A percentile compares a stretch with the other conserved stretches of the same genome.
phyloP scores from a whole-genome alignment of 2,113 vertebrate species.

The Phyllostomus discolor region DNA sequence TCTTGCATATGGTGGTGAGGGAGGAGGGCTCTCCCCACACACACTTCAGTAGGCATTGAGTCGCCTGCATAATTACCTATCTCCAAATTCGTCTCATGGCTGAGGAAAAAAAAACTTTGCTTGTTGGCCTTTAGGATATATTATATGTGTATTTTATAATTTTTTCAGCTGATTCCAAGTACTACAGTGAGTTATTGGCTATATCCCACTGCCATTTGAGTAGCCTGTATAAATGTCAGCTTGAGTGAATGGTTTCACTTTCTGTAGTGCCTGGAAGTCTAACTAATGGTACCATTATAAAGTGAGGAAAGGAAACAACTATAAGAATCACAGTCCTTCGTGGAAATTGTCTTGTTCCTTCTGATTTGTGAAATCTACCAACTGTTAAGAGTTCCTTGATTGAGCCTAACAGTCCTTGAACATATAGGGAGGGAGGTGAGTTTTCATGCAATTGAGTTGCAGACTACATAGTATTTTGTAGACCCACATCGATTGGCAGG shows the following conservation, averaged over 20 bases:
- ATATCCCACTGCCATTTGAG: slow-evolving; percentile 58
- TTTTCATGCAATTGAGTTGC: slow-evolving; percentile 12
- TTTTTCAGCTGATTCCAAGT: not conserved
- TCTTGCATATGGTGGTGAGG: not conserved
- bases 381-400: slow-evolving; percentile 52
- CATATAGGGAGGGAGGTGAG: not conserved
- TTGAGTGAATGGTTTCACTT: slow-evolving; percentile 60
- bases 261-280: slow-evolving; percentile 48
- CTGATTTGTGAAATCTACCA: slow-evolving; percentile 68
- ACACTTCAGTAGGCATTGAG: not conserved
- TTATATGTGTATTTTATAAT: not conserved
- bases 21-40: not conserved
- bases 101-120: not conserved
- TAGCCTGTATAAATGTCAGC: slow-evolving; percentile 64
- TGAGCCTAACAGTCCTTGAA: slow-evolving; percentile 61
- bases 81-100: not conserved
- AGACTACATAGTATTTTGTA: slow-evolving; percentile 22
- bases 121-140: not conserved
- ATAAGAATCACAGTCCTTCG: slow-evolving; percentile 43
- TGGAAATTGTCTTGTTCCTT: slow-evolving; percentile 68
- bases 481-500: not conserved
- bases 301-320: slow-evolving; percentile 55
- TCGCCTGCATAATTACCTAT: not conserved
- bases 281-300: slow-evolving; percentile 56
- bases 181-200: slow-evolving; percentile 2